Evolutionary conservation across 1,140 invertebrate species (phyloP).

Genomic region (Macrotrachela quadricornifera): DNA sequence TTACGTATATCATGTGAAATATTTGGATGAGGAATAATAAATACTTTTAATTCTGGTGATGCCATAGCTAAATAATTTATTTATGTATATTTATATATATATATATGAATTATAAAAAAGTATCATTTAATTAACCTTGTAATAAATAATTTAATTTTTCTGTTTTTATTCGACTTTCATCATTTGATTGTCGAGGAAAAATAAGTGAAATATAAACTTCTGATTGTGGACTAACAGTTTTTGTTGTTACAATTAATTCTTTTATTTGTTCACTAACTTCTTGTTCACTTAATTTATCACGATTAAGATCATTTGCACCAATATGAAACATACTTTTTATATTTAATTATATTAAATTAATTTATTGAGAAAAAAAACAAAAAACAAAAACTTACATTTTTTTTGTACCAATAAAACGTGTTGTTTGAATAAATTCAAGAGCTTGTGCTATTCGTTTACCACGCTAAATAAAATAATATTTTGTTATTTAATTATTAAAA

Average conservation of each 20-base stretch:
- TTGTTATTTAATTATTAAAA: too few relatives aligned
- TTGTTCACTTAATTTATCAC: neutral
- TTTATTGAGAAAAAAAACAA: too few relatives aligned
- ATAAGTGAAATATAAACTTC: neutral
- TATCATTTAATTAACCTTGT: neutral
- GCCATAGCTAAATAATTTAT: neutral
- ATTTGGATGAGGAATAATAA: neutral
- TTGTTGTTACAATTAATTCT: neutral
- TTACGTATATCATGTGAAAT: neutral
- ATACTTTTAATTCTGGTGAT: too few relatives aligned
- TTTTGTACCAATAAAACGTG: neutral
- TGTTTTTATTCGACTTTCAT: neutral
- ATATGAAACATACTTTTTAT: neutral
- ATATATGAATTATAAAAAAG: too few relatives aligned
- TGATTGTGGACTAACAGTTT: neutral
- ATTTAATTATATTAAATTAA: too few relatives aligned
- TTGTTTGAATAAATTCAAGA: neutral
- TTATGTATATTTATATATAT: neutral
- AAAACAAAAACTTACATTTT: too few relatives aligned
- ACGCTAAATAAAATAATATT: too few relatives aligned
- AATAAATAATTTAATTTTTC: neutral
- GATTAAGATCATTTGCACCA: neutral
- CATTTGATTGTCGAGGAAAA: neutral
- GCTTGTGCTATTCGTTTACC: too few relatives aligned
- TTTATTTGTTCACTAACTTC: neutral